Evolutionary conservation across 2,888 invertebrate genomes (phyloP).

Genomic region (Lasioglossum lativentre): DNA sequence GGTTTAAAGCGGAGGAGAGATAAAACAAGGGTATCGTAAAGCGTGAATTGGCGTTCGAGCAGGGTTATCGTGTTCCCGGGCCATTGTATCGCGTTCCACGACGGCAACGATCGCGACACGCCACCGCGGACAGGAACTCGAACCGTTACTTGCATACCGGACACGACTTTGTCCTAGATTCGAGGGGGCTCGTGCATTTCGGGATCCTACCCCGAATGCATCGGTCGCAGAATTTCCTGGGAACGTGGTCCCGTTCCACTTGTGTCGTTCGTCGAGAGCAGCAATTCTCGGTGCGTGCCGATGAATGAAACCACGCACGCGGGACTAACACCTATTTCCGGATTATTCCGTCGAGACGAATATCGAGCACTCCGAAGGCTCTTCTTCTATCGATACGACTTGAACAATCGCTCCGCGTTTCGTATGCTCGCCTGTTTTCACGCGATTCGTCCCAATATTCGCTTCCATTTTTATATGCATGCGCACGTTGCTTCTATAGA

Average conservation of each 20-base stretch:
- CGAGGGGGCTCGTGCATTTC: too few species aligned
- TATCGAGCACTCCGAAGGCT: not conserved
- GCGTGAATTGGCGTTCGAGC: constrained; percentile 17
- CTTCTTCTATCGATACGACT: not conserved
- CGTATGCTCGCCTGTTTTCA: not conserved
- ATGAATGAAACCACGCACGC: not conserved
- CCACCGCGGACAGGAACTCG: too few species aligned
- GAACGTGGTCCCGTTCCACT: not conserved
- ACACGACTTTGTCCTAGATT: too few species aligned
- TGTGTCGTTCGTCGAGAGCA: not conserved
- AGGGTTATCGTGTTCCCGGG: constrained; percentile 4
- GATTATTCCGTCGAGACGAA: not conserved
- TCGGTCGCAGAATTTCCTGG: too few species aligned
- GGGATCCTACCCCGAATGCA: too few species aligned
- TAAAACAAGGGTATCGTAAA: not conserved
- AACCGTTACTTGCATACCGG: too few species aligned
- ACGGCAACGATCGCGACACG: too few species aligned
- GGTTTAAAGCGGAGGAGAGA: not conserved
- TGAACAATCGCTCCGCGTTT: not conserved
- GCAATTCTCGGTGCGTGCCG: not conserved
- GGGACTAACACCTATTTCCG: not conserved
- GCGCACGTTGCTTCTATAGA: not conserved
- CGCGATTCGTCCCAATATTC: not conserved
- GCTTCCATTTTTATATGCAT: not conserved
- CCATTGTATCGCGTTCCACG: too few species aligned